Percentiles rank a stretch among this genome's conserved stretches.
phyloP scores from a whole-genome alignment of 2,797 vertebrate species.

The Sarcoramphus papa region DNA sequence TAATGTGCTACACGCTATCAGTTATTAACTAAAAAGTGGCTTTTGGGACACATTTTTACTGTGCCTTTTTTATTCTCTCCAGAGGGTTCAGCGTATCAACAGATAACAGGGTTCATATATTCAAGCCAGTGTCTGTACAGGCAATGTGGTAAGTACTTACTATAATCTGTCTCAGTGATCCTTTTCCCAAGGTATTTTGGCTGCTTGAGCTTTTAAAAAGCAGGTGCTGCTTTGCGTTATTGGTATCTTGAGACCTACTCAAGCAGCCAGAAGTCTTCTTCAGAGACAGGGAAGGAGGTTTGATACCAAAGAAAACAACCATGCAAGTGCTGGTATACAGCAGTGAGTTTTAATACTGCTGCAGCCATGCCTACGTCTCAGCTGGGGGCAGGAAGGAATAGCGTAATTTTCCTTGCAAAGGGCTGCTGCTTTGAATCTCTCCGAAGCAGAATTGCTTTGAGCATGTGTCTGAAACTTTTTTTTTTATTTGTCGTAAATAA shows the following conservation, averaged over 20 bases:
- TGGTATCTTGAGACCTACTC: background rate
- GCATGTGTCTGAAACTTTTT: background rate
- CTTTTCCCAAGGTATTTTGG: background rate
- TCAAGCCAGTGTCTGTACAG: slow-evolving; percentile 98
- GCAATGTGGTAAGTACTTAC: slow-evolving; percentile 93
- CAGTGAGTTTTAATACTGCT: background rate
- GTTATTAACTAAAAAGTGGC: background rate
- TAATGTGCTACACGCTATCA: background rate
- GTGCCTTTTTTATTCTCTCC: background rate
- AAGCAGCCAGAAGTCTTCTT: background rate
- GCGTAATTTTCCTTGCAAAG: background rate
- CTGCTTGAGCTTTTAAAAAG: background rate
- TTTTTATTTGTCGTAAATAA: background rate
- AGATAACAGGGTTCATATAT: slow-evolving; percentile 93
- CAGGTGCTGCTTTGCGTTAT: background rate
- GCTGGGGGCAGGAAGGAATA: background rate
- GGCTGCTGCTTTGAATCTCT: background rate
- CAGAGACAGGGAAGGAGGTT: background rate
- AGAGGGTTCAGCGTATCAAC: slow-evolving; percentile 98
- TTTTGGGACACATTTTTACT: slow-evolving; percentile 22
- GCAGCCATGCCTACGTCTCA: background rate
- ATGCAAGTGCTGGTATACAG: background rate
- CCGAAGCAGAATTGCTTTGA: background rate
- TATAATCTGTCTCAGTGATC: background rate
- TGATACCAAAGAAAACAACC: background rate